Conservation (phyloP, 2,797 vertebrate species). For the Pantherophis alleghaniensis region DNA sequence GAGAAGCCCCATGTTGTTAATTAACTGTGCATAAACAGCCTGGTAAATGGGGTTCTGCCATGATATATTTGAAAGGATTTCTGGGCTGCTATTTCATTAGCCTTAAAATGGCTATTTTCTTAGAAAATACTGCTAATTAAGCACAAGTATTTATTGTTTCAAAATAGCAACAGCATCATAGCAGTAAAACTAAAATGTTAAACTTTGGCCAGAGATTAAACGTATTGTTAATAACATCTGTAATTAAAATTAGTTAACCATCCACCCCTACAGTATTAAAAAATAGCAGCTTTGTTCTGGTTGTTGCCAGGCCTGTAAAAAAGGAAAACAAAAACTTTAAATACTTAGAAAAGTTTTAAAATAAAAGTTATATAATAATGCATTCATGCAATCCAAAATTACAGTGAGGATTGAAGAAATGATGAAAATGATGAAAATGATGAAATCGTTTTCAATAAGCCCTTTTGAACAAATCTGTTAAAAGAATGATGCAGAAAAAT, state of each 20-base stretch:
- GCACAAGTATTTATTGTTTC: not conserved
- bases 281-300: not conserved
- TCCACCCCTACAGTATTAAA: not conserved
- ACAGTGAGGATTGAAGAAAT: not conserved
- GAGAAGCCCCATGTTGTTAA: not conserved
- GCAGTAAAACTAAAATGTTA: constrained; percentile 23
- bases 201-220: not conserved
- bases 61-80: not conserved
- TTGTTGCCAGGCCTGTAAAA: constrained; percentile 1
- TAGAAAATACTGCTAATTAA: not conserved
- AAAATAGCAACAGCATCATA: constrained; percentile 35
- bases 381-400: not conserved
- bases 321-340: not conserved
- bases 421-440: not conserved
- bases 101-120: constrained; percentile 6
- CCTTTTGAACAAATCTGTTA: not conserved
- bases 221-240: not conserved
- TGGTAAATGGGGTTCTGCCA: not conserved
- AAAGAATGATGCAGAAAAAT: not conserved
- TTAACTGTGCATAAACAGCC: not conserved
- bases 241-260: not conserved
- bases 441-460: not conserved
- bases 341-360: not conserved
- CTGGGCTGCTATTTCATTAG: not conserved
- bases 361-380: not conserved